Conservation (phyloP, 2,888 invertebrate genomes). For the Coleophora flavipennella region DNA sequence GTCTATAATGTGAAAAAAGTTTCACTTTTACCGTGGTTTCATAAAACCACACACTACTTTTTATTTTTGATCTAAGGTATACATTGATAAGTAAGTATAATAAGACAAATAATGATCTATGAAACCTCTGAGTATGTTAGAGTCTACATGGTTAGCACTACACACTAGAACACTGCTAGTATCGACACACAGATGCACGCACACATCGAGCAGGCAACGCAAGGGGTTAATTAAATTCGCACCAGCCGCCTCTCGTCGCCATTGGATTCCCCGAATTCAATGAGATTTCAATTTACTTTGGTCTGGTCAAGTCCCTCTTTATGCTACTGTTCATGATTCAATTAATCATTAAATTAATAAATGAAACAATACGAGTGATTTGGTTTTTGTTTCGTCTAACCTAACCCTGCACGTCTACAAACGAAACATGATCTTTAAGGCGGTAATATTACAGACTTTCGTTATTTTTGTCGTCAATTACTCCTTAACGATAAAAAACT, state of each 20-base stretch:
- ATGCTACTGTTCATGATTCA: slow-evolving; percentile 1
- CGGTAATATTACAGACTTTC: no score
- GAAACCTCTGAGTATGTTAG: background rate
- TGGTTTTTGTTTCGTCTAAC: no score
- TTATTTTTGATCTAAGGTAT: no score
- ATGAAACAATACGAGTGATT: no score
- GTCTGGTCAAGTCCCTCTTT: slow-evolving; percentile 45
- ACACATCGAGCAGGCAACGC: slow-evolving; percentile 58
- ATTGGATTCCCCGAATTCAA: slow-evolving; percentile 68
- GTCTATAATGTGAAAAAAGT: no score
- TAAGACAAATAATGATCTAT: background rate
- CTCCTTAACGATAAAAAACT: no score
- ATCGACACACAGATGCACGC: slow-evolving; percentile 20
- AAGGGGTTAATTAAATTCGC: slow-evolving; percentile 72
- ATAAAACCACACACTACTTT: no score
- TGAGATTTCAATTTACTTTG: slow-evolving; percentile 72
- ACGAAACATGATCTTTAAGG: no score
- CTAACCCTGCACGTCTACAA: no score
- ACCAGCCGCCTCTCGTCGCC: slow-evolving; percentile 61
- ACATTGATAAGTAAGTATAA: background rate
- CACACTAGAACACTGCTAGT: background rate
- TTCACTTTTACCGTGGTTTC: no score
- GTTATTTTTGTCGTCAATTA: no score
- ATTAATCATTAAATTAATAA: slow-evolving; percentile 18
- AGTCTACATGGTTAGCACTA: background rate